Evolutionary conservation across 2,797 vertebrate genomes (phyloP).

Genomic region (Fratercula arctica): DNA sequence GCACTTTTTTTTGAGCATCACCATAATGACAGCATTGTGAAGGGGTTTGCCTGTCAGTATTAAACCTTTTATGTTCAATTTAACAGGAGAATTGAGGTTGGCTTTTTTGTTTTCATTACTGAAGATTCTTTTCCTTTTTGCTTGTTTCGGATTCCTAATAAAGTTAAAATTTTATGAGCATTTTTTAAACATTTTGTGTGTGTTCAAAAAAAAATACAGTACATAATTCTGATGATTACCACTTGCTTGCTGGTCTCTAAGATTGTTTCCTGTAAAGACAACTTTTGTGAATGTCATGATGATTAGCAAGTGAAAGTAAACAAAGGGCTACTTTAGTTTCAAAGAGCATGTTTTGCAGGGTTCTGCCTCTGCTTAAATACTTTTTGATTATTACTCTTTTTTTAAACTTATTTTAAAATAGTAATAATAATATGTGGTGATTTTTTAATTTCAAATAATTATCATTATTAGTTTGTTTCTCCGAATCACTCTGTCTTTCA

Average conservation of each 20-base stretch:
- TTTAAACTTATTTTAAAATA: neutral
- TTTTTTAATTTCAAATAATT: neutral
- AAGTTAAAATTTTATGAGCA: neutral
- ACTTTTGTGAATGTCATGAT: neutral
- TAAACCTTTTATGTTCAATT: neutral
- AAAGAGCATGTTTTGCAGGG: neutral
- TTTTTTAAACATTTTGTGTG: neutral
- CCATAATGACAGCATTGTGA: neutral
- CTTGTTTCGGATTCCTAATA: neutral
- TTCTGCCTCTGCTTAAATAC: neutral
- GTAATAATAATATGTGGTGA: neutral
- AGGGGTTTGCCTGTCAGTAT: neutral
- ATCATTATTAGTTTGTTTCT: neutral
- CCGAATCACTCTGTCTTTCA: neutral
- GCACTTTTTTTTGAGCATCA: neutral
- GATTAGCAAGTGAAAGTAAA: neutral
- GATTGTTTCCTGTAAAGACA: neutral
- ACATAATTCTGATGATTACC: rapidly evolving
- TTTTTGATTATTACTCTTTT: neutral
- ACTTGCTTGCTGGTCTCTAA: neutral
- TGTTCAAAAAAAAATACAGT: neutral
- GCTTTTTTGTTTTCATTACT: neutral
- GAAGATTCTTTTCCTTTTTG: neutral
- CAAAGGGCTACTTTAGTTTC: neutral
- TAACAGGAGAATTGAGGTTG: neutral